Conservation (phyloP, 2,888 invertebrate genomes). For the Cerastoderma edule region DNA sequence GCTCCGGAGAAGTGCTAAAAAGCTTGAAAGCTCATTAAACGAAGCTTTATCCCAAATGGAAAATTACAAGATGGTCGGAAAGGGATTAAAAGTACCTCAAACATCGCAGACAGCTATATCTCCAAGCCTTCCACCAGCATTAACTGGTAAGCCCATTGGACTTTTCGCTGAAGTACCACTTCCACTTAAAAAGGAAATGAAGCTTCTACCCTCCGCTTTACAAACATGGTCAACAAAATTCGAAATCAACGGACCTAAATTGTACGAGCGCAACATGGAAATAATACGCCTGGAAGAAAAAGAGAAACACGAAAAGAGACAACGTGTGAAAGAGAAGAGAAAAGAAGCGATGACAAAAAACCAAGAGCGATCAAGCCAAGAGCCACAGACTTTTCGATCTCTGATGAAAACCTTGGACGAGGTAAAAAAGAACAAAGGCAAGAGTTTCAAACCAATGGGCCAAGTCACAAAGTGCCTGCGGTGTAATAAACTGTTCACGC, state of each 20-base stretch:
- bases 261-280: conserved; percentile 46
- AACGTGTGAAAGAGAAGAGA: conserved; percentile 48
- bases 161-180: conserved; percentile 49
- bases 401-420: conserved; percentile 67
- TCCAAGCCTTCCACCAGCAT: conserved; percentile 51
- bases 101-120: conserved; percentile 8
- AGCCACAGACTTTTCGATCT: conserved; percentile 63
- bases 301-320: conserved; percentile 47
- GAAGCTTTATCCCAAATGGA: conserved; percentile 75
- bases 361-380: conserved; percentile 37
- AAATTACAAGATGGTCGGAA: conserved; percentile 58
- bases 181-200: conserved; percentile 57
- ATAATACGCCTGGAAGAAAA: conserved; percentile 36
- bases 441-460: conserved; percentile 61
- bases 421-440: conserved; percentile 56
- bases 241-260: conserved; percentile 48
- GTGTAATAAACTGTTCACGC: conserved; percentile 78
- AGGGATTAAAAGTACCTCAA: conserved; percentile 12
- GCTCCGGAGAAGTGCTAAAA: conserved; percentile 72
- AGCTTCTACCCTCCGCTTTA: conserved; percentile 60
- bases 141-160: conserved; percentile 45
- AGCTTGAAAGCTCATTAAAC: conserved; percentile 73
- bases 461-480: conserved; percentile 79
- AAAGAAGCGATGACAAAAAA: conserved; percentile 38
- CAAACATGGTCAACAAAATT: conserved; percentile 62